These are phyloP conservation scores for Nettapus auritus DNA, from an alignment of 2,113 vertebrate genomes.

Conservation along the genomic window DNA sequence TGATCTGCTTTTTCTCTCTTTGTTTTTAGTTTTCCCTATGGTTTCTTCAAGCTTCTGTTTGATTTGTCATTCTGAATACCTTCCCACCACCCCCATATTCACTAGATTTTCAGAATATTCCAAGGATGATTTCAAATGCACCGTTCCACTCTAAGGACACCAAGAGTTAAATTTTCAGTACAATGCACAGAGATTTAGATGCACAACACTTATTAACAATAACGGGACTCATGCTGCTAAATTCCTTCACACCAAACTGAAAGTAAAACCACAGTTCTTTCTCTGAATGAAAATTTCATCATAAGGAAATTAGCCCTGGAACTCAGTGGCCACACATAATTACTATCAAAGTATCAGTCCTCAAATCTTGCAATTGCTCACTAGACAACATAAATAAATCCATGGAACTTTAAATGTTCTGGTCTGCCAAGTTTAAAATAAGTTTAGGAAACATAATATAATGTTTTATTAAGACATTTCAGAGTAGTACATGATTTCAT, in stretches of 20 bases:
- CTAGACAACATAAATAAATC: not conserved
- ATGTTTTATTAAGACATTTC: not conserved
- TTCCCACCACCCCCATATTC: not conserved
- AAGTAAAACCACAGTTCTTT: slow-evolving; percentile 31
- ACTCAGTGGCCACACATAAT: not conserved
- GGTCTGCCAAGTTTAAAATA: not conserved
- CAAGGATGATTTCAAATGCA: slow-evolving; percentile 22
- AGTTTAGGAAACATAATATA: not conserved
- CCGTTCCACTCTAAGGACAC: not conserved
- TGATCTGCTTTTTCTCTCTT: not conserved
- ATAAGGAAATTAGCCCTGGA: not conserved
- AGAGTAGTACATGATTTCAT: not conserved
- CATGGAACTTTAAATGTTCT: not conserved
- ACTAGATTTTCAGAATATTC: slow-evolving; percentile 3
- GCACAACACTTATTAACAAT: not conserved
- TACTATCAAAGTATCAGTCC: not conserved
- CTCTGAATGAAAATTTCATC: not conserved
- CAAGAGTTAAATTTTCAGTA: slow-evolving; percentile 20
- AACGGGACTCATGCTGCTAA: not conserved
- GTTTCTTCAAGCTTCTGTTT: not conserved
- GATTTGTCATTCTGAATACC: not conserved
- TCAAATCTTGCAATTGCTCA: not conserved
- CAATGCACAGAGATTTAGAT: not conserved
- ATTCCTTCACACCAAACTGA: not conserved
- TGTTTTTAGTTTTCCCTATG: not conserved